Conservation (phyloP, 2,888 invertebrate genomes). For the Endomychus coccineus region DNA sequence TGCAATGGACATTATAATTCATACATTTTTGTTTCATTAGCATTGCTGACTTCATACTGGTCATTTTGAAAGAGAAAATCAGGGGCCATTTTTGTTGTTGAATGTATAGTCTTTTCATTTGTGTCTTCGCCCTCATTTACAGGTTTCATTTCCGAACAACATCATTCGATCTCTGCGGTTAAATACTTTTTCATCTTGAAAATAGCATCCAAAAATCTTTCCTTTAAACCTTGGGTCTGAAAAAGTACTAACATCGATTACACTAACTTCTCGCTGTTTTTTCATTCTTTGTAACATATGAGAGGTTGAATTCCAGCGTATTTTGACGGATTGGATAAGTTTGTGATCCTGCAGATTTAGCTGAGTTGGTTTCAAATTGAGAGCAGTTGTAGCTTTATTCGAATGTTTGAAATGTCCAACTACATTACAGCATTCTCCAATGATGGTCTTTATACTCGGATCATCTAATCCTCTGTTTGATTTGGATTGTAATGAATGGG, state of each 20-base stretch:
- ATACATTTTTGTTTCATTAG: slow-evolving; percentile 2
- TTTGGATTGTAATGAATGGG: slow-evolving; percentile 3
- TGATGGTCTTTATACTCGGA: background rate
- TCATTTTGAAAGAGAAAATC: too few species aligned
- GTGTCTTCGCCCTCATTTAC: too few species aligned
- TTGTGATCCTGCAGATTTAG: slow-evolving; percentile 1
- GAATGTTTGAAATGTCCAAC: slow-evolving; percentile 5
- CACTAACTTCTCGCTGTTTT: too few species aligned
- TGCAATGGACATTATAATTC: background rate
- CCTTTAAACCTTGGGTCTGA: too few species aligned
- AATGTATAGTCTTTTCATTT: too few species aligned
- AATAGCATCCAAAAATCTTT: too few species aligned
- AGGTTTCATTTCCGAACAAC: too few species aligned
- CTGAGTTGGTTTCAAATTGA: background rate
- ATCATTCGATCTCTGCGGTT: too few species aligned
- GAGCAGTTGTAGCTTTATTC: slow-evolving; percentile 1
- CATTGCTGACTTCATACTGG: too few species aligned
- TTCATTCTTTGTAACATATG: slow-evolving; percentile 24
- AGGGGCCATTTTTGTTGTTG: too few species aligned
- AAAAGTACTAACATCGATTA: too few species aligned
- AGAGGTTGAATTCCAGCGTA: slow-evolving; percentile 26
- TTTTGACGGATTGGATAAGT: slow-evolving; percentile 8
- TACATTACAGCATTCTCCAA: background rate
- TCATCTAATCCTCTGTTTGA: background rate
- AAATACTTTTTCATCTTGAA: too few species aligned